These are phyloP conservation scores for Centropus bengalensis DNA, from an alignment of 2,113 vertebrate genomes.

Conservation along the genomic window DNA sequence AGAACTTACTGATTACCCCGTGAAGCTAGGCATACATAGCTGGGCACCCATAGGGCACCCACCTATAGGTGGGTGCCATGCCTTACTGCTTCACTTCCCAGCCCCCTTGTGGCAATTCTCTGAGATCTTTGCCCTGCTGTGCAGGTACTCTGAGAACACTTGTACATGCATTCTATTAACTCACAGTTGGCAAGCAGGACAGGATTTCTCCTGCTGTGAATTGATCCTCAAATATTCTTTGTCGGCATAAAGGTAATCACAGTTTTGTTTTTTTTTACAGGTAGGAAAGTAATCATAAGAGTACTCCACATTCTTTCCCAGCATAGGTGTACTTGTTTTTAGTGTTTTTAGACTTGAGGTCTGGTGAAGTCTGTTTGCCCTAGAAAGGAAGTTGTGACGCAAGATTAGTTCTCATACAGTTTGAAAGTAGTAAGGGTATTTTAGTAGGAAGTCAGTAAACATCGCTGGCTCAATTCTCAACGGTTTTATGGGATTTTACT, in stretches of 20 bases:
- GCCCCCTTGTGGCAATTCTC: not conserved
- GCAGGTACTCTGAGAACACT: not conserved
- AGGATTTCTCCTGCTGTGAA: not conserved
- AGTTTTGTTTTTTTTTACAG: not conserved
- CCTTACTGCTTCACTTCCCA: not conserved
- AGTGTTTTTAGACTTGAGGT: not conserved
- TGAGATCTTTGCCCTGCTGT: not conserved
- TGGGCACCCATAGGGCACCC: no score
- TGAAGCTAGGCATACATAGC: not conserved
- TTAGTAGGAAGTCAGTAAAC: not conserved
- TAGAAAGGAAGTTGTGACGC: constrained; percentile 9
- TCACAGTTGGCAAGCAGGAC: not conserved
- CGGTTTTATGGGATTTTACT: not conserved
- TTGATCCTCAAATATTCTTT: not conserved
- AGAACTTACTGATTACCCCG: fast-evolving
- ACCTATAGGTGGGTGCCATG: not conserved
- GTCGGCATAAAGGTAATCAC: not conserved
- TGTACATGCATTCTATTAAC: not conserved
- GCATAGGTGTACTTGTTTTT: not conserved
- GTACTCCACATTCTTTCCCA: not conserved
- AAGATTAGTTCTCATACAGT: not conserved
- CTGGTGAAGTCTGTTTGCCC: not conserved
- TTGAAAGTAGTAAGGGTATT: not conserved
- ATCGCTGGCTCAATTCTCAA: not conserved
- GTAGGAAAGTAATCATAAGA: not conserved